Conservation (phyloP, 2,797 vertebrate genomes). For the Zenarchopterus dispar region DNA sequence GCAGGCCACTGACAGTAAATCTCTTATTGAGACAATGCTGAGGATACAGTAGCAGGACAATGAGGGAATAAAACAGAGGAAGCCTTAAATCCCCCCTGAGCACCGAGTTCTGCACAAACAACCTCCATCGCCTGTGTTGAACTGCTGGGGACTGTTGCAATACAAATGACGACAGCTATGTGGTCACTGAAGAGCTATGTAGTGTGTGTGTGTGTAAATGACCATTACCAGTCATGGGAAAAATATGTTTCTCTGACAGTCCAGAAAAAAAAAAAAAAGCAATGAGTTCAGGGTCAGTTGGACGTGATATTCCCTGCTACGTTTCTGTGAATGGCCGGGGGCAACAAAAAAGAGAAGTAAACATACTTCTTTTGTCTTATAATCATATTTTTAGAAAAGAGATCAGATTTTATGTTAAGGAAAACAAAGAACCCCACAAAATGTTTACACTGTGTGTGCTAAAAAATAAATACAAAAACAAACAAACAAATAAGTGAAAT, state of each 20-base stretch:
- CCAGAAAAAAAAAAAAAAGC: constrained; percentile 16
- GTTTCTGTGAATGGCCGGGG: constrained; percentile 8
- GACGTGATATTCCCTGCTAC: neutral
- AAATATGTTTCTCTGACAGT: constrained; percentile 26
- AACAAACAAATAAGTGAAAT: no score
- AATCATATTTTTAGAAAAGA: no score
- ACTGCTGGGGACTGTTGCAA: constrained; percentile 35
- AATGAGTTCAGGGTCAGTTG: constrained; percentile 39
- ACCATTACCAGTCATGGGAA: constrained; percentile 34
- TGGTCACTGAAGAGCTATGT: constrained; percentile 50
- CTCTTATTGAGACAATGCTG: constrained; percentile 85
- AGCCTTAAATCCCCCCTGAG: constrained; percentile 76
- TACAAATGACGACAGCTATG: constrained; percentile 25
- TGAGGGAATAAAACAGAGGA: constrained; percentile 86
- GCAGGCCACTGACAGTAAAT: constrained; percentile 79
- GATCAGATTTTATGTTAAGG: no score
- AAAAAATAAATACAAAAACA: no score
- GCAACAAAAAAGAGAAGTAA: neutral
- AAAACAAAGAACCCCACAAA: no score
- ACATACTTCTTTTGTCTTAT: no score
- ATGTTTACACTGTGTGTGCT: no score
- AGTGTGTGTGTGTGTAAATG: constrained; percentile 21
- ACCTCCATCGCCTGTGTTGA: constrained; percentile 49
- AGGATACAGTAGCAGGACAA: constrained; percentile 87
- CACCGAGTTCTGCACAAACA: constrained; percentile 59